Base-by-base conservation (phyloP, 2,113 vertebrate species). In the Eulemur macaco region DNA sequence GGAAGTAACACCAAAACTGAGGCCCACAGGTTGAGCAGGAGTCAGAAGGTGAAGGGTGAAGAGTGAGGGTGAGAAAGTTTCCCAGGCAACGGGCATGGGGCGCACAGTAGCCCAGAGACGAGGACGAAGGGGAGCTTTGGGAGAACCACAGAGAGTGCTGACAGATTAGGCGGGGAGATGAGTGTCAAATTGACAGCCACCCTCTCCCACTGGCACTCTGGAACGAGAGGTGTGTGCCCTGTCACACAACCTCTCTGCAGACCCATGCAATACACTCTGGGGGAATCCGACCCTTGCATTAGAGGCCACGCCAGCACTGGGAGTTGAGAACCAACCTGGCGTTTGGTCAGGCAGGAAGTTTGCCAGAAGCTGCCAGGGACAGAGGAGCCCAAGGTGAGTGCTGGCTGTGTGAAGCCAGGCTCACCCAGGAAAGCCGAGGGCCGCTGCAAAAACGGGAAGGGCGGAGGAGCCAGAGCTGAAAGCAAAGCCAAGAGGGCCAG, bases 41-140 rank as follows among this genome's bases (percentile, higher is more conserved):
- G 47, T 27, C 31, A 74, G 45, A 73, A 47, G n/a, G 2, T 18
- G 34, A 73, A 25, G 6, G 3, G 45, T 23, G 25, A 71, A 12
- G 63, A 18, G 2, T 0, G 0, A 6, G 12, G 7, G 0, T 45
- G 52, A 39, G 64, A 27, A 34, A 8, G 20, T 88, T 42, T 52
- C 45, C 11, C 27, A 8, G 47, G 17, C 6, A 31, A 17, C 6
- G n/a, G 25, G 14, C 39, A 14, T 8, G 1, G 0, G 21, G 21
- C 58, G 5, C 56, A 15, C 5, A 25, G 69, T 8, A 29, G 8
- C 52, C 31, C 42, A 58, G 18, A 42, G n/a, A 29, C 1, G 7
- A 82, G 31, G 29, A 50, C 0, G 0, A 25, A 23, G 6, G 6
- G 31, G 23, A 25, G 13, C 45, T 64, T 50, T 0, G 1, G n/a